Evolutionary conservation across 2,797 vertebrate genomes (phyloP), one percentile per base, ranked within the genome.

Genomic region (Poecilia wingei): DNA sequence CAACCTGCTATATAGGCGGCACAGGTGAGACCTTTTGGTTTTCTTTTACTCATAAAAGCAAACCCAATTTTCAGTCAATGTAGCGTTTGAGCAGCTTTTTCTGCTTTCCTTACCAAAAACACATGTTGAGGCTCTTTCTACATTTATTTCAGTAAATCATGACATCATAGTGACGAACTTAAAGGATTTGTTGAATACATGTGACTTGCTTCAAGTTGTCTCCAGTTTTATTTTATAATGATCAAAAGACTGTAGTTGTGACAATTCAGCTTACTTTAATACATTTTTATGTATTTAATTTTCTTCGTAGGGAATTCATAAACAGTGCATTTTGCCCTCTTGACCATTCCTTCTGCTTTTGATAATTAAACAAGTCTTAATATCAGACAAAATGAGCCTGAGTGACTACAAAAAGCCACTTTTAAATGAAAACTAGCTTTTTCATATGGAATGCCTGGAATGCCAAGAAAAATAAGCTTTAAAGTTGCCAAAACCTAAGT

Each of bases 1-100:
- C 98, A 89, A 97, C 97, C 84, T 99, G 98, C 96, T 99, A 94
- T 90, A 90, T 97, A 88, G 86, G 94, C 82, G 96, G 97, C 89
- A 81, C 97, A 96, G 97, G 98, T 99, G 92, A 88, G 95, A 0
- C 93, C 28, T 74, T 28, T 75, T 43, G 7, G 20, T 70, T 80
- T 18, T 45, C 31, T 76, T 76, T 45, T 71, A 74, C 4, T 45
- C 41, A n/a, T 68, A 20, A 76, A 68, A 75, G 9, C 2, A 45
- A 66, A 36, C 43, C 3, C 9, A 0, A 12, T 9, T 72, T 75
- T 14, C 51, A 68, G 45, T 14, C 20, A 2, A 5, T 68, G 13
- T 41, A 53, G 13, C 39, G 14, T 47, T 59, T 46, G n/a, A 59
- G 22, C 43, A 20, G 18, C 12, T 70, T 77, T 69, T 61, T 45